Evolutionary conservation across 2,888 invertebrate species (phyloP).

Genomic region (Sminthurides aquaticus): DNA sequence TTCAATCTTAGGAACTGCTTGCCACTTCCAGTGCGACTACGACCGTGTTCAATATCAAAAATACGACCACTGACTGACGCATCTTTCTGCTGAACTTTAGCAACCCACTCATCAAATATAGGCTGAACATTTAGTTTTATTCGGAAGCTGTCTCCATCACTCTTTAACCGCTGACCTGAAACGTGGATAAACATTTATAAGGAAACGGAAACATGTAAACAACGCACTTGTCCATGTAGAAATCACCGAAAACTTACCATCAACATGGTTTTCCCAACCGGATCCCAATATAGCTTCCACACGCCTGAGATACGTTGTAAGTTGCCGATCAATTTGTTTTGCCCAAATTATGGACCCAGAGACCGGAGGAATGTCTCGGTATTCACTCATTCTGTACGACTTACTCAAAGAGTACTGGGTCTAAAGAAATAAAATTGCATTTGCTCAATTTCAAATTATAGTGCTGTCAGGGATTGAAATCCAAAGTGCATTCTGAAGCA

Average conservation of each 20-base stretch:
- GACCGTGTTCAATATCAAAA: conserved; percentile 71
- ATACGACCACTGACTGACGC: conserved; percentile 89
- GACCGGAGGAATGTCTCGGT: conserved; percentile 91
- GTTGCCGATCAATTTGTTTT: conserved; percentile 93
- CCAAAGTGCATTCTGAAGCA: not conserved
- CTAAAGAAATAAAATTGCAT: conserved; percentile 50
- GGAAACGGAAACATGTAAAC: not conserved
- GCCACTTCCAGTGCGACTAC: conserved; percentile 48
- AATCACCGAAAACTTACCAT: conserved; percentile 47
- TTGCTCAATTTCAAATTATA: too few relatives aligned
- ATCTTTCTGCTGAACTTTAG: conserved; percentile 87
- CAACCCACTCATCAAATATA: conserved; percentile 97
- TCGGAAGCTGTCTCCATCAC: conserved; percentile 95
- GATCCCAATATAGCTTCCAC: conserved; percentile 93
- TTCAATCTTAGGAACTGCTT: conserved; percentile 60
- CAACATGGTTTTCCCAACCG: conserved; percentile 94
- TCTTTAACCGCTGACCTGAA: conserved; percentile 85
- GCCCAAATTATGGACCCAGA: conserved; percentile 99
- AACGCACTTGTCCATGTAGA: not conserved
- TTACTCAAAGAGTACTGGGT: conserved; percentile 94
- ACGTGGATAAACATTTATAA: not conserved
- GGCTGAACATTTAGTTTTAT: conserved; percentile 92
- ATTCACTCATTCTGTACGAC: conserved; percentile 80
- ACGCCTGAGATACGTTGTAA: conserved; percentile 88
- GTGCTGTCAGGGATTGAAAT: too few relatives aligned